Evolutionary conservation across 1,140 invertebrate genomes (phyloP).

Genomic region (Panagrolaimus sp.): DNA sequence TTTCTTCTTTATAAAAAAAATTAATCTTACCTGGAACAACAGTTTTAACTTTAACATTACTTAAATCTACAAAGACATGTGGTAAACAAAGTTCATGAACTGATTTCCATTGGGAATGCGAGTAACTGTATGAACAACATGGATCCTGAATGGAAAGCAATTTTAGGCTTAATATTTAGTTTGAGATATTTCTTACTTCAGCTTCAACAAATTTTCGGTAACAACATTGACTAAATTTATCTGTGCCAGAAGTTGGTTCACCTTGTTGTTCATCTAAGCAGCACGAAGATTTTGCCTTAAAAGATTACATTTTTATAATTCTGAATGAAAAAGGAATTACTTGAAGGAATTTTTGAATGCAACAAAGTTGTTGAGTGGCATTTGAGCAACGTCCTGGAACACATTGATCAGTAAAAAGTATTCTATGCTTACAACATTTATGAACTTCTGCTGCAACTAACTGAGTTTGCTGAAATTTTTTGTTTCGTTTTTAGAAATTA

Average conservation of each 20-base stretch:
- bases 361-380: constrained; percentile 50
- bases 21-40: constrained; percentile 23
- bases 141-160: constrained; percentile 35
- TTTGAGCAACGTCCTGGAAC: constrained; percentile 54
- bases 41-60: constrained; percentile 37
- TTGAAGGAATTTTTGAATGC: constrained; percentile 57
- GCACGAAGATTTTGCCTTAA: constrained; percentile 49
- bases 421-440: constrained; percentile 47
- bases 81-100: constrained; percentile 55
- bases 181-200: constrained; percentile 27
- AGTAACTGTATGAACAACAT: constrained; percentile 43
- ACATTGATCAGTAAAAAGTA: constrained; percentile 53
- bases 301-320: constrained; percentile 2
- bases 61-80: constrained; percentile 50
- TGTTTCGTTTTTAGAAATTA: too few relatives aligned
- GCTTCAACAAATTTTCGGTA: constrained; percentile 43
- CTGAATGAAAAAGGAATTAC: constrained; percentile 25
- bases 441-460: constrained; percentile 27
- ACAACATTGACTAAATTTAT: constrained; percentile 52
- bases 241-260: constrained; percentile 32
- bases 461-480: neutral
- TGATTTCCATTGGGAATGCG: constrained; percentile 41
- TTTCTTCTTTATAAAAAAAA: too few relatives aligned
- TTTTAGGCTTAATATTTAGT: constrained; percentile 9
- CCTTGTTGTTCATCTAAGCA: constrained; percentile 43